Base-by-base conservation (phyloP, 1,140 invertebrate genomes). In the Bacillus rossius region DNA sequence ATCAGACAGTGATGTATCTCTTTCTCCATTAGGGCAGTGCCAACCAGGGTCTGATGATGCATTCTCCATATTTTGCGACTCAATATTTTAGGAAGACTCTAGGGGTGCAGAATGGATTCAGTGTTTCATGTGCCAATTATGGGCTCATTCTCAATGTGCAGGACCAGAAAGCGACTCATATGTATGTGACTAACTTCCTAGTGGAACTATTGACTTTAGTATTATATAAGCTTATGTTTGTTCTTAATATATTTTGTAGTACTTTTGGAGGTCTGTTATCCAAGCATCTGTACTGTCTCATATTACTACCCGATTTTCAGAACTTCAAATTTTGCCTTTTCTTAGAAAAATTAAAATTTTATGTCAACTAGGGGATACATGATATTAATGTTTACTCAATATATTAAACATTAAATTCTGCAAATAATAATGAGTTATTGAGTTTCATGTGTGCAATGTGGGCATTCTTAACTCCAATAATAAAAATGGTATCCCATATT, bases 131-230 rank as follows among this genome's bases (percentile, higher is more conserved):
- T 45, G 42, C 42, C 8, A 45, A 45, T 5, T 45, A 45, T 45
- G 42, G 42, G 42, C n/a, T 22, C 42, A 45, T 45, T 7, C 42
- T 45, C 5, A 45, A 45, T 45, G 42, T 45, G 42, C 42, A 45
- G 42, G 42, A 8, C 42, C n/a, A 22, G 42, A 45, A n/a, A 45
- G 20, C 20, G 42, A 45, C 8, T 8, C 8, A 17, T 45, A 45
- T 22, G 3, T 45, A 14, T 45, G 14, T 45, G 42, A 45, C 16
- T 45, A 45, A 45, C 20, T 19, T 5, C 3, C 16, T 19, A 8
- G 42, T 45, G 16, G 5, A 17, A 45, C n/a, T 19, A 19, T 5
- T 19, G 8, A 8, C 8, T 22, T n/a, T n/a, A n/a, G n/a, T n/a
- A n/a, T n/a, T n/a, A n/a, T n/a, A n/a, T n/a, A n/a, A n/a, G n/a